A percentile compares a stretch with the other conserved stretches of the same genome.
Evolutionary conservation across 1,140 invertebrate species (phyloP).

Genomic region (Drosophila malerkotliana): DNA sequence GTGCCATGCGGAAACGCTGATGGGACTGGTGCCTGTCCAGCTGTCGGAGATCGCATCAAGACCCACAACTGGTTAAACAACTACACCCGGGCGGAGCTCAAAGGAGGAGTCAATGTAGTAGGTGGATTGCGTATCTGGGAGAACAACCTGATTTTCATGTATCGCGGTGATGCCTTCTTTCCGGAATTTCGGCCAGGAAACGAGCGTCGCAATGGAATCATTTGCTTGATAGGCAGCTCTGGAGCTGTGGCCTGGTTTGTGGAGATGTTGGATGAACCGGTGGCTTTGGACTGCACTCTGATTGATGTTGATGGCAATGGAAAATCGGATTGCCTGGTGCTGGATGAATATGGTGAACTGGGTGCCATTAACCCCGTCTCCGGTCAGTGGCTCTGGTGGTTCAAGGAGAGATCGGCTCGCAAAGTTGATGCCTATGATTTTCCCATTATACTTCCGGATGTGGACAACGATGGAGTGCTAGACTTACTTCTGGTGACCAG

Average conservation of each 20-base stretch:
- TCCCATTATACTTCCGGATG: slow-evolving; percentile 89
- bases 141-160: slow-evolving; percentile 89
- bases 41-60: slow-evolving; percentile 84
- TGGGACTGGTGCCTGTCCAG: slow-evolving; percentile 86
- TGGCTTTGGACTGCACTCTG: slow-evolving; percentile 88
- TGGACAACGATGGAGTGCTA: slow-evolving; percentile 88
- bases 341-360: slow-evolving; percentile 88
- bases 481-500: slow-evolving; percentile 87
- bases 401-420: slow-evolving; percentile 85
- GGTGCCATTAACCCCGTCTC: slow-evolving; percentile 88
- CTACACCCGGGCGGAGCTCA: slow-evolving; percentile 89
- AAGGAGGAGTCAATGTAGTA: slow-evolving; percentile 89
- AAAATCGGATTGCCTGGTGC: slow-evolving; percentile 89
- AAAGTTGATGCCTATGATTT: slow-evolving; percentile 86
- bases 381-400: slow-evolving; percentile 87
- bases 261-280: slow-evolving; percentile 86
- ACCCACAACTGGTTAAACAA: slow-evolving; percentile 89
- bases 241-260: slow-evolving; percentile 88
- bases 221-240: slow-evolving; percentile 87
- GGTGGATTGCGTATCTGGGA: slow-evolving; percentile 86
- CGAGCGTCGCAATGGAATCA: slow-evolving; percentile 85
- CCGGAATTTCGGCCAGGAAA: slow-evolving; percentile 84
- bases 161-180: slow-evolving; percentile 87
- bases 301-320: slow-evolving; percentile 89
- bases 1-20: slow-evolving; percentile 88